phyloP scores from a whole-genome alignment of 2,797 vertebrate species.

The Taeniopygia guttata region DNA sequence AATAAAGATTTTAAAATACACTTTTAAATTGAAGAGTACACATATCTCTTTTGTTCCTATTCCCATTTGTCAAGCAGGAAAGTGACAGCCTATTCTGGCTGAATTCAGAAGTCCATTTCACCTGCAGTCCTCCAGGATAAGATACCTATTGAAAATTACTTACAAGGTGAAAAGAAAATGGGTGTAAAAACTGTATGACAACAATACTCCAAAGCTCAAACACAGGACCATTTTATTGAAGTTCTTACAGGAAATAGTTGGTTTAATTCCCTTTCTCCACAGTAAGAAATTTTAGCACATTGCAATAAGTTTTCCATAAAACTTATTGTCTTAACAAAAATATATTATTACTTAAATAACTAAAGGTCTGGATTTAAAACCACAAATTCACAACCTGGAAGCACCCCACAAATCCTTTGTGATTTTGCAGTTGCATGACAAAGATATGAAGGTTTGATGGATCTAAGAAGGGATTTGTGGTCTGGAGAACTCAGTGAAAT shows the following conservation, averaged over 20 bases:
- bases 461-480: slow-evolving; percentile 45
- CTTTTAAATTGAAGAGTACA: not conserved
- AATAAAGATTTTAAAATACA: slow-evolving; percentile 21
- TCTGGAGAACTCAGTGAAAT: slow-evolving; percentile 49
- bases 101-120: not conserved
- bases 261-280: not conserved
- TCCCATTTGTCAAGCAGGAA: not conserved
- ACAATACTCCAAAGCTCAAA: not conserved
- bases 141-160: not conserved
- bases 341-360: not conserved
- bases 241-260: not conserved
- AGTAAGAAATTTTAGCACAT: not conserved
- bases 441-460: slow-evolving; percentile 5
- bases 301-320: not conserved
- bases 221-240: not conserved
- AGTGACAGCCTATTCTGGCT: not conserved
- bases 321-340: not conserved
- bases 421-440: slow-evolving; percentile 37
- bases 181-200: not conserved
- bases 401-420: not conserved
- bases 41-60: not conserved
- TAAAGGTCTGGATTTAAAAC: not conserved
- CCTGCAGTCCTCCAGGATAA: not conserved
- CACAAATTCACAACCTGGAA: slow-evolving; percentile 26
- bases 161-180: not conserved